Evolutionary conservation across 2,113 vertebrate species (phyloP).

Genomic region (Oceanites oceanicus): DNA sequence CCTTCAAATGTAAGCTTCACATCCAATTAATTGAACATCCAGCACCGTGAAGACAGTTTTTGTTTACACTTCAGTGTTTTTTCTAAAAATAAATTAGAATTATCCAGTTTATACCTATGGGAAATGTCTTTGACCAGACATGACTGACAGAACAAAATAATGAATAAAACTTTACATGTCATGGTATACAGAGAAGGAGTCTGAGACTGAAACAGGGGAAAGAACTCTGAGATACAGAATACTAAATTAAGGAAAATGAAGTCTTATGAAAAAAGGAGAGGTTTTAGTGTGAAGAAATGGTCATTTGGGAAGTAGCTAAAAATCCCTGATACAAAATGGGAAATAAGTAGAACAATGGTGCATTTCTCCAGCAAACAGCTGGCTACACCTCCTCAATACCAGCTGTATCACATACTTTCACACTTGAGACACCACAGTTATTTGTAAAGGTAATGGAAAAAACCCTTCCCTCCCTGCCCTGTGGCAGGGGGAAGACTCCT

Average conservation of each 20-base stretch:
- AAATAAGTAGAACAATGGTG: neutral
- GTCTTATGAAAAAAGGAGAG: neutral
- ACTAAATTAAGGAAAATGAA: neutral
- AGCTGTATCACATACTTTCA: neutral
- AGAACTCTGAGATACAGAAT: neutral
- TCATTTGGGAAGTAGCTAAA: neutral
- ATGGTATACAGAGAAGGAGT: neutral
- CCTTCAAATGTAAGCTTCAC: neutral
- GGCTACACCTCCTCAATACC: neutral
- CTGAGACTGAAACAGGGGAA: neutral
- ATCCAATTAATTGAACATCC: neutral
- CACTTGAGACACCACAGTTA: neutral
- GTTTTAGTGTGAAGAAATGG: neutral
- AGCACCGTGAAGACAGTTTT: neutral
- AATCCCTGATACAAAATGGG: neutral
- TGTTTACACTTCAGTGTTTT: neutral
- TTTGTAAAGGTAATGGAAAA: neutral
- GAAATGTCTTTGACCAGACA: neutral
- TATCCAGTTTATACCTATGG: neutral
- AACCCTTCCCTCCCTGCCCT: neutral
- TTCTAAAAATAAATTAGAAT: neutral
- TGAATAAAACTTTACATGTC: neutral
- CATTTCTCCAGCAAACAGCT: neutral
- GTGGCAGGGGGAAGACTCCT: neutral
- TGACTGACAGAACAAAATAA: neutral